Conservation (phyloP, 2,888 invertebrate species). For the Spilarctia lutea region DNA sequence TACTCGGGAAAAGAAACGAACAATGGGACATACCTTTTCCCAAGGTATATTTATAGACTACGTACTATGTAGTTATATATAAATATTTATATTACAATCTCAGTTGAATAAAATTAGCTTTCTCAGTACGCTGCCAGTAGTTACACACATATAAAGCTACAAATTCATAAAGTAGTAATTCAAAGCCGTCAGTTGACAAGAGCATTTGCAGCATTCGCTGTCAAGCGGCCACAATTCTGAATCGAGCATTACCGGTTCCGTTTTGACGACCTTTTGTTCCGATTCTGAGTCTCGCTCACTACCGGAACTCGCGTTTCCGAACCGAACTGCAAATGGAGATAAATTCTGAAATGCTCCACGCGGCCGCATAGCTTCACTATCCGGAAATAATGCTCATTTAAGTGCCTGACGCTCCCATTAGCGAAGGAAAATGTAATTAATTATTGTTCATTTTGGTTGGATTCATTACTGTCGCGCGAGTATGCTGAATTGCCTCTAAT, state of each 20-base stretch:
- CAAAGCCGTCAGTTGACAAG: slow-evolving; percentile 61
- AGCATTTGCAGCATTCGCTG: slow-evolving; percentile 59
- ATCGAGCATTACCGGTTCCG: slow-evolving; percentile 74
- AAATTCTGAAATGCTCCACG: slow-evolving; percentile 64
- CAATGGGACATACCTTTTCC: neutral
- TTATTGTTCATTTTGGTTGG: slow-evolving; percentile 67
- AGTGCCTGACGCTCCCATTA: slow-evolving; percentile 63
- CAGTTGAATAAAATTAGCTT: neutral
- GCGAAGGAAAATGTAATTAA: slow-evolving; percentile 71
- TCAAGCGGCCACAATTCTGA: slow-evolving; percentile 68
- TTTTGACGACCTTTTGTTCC: slow-evolving; percentile 75
- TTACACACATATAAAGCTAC: slow-evolving; percentile 29
- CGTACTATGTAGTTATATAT: neutral
- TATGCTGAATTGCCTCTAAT: slow-evolving; percentile 56
- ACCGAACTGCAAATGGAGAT: slow-evolving; percentile 74
- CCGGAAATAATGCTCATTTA: slow-evolving; percentile 69
- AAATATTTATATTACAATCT: slow-evolving; percentile 4
- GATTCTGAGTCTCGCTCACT: slow-evolving; percentile 55
- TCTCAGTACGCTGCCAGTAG: neutral
- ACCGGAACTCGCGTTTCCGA: slow-evolving; percentile 71
- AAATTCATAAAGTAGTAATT: slow-evolving; percentile 54
- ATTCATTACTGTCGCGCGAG: slow-evolving; percentile 64
- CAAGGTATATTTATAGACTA: slow-evolving; percentile 3
- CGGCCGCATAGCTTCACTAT: slow-evolving; percentile 56
- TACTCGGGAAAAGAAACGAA: neutral